Evolutionary conservation across 2,113 vertebrate species (phyloP).

Genomic region (Proteles cristata): DNA sequence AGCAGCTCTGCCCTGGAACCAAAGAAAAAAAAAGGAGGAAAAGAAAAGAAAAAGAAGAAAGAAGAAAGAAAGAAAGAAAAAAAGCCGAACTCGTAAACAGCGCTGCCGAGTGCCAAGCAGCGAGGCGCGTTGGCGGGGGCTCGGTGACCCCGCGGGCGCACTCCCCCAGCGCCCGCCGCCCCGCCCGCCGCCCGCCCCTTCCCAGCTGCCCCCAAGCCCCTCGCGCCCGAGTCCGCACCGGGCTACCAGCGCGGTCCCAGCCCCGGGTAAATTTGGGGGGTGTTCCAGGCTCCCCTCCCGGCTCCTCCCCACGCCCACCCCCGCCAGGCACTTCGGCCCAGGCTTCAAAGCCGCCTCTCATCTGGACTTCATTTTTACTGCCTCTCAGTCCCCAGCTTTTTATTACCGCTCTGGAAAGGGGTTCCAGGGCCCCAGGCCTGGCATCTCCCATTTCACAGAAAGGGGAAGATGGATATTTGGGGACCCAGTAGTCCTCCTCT

Average conservation of each 20-base stretch:
- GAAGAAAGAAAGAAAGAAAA: neutral
- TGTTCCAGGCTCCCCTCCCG: conserved; percentile 35
- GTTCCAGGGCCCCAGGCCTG: conserved; percentile 79
- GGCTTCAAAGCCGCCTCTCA: conserved; percentile 82
- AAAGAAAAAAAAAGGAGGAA: conserved; percentile 33
- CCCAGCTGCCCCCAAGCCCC: conserved; percentile 31
- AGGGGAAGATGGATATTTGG: conserved; percentile 57
- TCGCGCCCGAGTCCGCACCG: neutral
- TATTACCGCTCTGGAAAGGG: conserved; percentile 77
- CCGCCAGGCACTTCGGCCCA: conserved; percentile 71
- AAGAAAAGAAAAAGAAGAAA: neutral
- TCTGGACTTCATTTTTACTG: conserved; percentile 84
- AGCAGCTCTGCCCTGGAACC: conserved; percentile 71
- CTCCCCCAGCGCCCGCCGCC: conserved; percentile 72
- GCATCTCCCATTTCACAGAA: conserved; percentile 77
- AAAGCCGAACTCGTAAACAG: conserved; percentile 78
- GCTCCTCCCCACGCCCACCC: conserved; percentile 60
- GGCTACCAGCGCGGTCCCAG: neutral
- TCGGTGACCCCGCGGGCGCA: conserved; percentile 71
- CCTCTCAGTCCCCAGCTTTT: conserved; percentile 80
- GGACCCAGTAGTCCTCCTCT: neutral
- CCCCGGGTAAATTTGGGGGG: conserved; percentile 46
- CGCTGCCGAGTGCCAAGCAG: conserved; percentile 76
- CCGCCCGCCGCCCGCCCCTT: conserved; percentile 44
- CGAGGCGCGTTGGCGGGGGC: conserved; percentile 78